Evolutionary conservation across 2,888 invertebrate genomes (phyloP), one percentile per base, ranked within the genome.

Genomic region (Nomada flava): DNA sequence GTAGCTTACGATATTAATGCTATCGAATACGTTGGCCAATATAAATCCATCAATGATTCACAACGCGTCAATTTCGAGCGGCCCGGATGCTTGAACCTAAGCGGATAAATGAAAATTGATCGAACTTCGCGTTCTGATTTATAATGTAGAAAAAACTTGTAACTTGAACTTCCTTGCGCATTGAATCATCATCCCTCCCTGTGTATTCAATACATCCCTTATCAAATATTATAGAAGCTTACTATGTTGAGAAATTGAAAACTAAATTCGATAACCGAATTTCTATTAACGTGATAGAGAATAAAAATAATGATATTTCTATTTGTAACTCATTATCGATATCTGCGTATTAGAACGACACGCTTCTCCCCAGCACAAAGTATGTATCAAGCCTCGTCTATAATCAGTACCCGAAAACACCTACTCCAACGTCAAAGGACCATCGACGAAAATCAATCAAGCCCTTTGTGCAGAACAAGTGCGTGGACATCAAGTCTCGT

Each of bases 21-120:
- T 57, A 57, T 69, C 55, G 68, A 52, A 57, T n/a, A 63, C 20
- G 55, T 13, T 52, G 68, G 78, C 62, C 78, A 67, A 79, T 79
- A 63, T 42, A 64, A 57, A 79, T 79, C 68, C 50, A 79, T 79
- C 78, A 68, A 77, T 79, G 78, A 79, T 79, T 77, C 78, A 79
- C 26, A 50, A 15, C 52, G 23, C 62, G 78, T 79, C 78, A 79
- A 63, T 79, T 63, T 63, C 63, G 50, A 29, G 20, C 55, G 52
- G 11, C 9, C 42, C 26, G 23, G 10, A n/a, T 57, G n/a, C 55
- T 57, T 36, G 59, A 59, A 65, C 63, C 47, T 55, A 23, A 63
- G 26, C 47, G 77, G 78, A 53, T 77, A 68, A 67, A 77, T 77
- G 78, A 78, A 78, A 79, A 79, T 64, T 69, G 78, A 79, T 79